Evolutionary conservation across 2,113 vertebrate genomes (phyloP), one percentile per base, ranked within the genome.

Genomic region (Tylochromis polylepis): DNA sequence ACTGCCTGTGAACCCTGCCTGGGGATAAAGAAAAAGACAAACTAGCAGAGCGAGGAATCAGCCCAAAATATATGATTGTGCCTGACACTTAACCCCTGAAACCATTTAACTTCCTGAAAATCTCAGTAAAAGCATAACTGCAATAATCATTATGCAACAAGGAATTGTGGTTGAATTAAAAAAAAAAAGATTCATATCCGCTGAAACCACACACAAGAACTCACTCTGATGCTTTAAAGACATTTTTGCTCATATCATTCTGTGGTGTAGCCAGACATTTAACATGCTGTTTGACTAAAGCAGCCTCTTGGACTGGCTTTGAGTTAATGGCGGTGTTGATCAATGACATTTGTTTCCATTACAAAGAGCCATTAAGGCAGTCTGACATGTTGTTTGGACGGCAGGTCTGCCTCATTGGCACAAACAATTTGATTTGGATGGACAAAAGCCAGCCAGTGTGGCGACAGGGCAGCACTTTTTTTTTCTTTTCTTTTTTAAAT

Each of bases 331-430:
- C 31, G 10, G 1, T 24, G 78, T 46, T 88, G 87, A 91, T 91
- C 80, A 88, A 5, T 79, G 67, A 70, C 83, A 83, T 89, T 94
- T 91, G 83, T 92, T 91, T 92, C 65, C 75, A 87, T 91, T 90
- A 89, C 80, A 91, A 92, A 90, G 59, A 77, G 85, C 67, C 59
- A 86, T 91, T 92, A 82, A 2, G 10, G n/a, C 43, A 18, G 43
- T 11, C 60, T 79, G 85, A 90, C 91, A 27, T 60, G 85, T 18
- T 88, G 84, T 89, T 86, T 85, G 79, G 80, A 90, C 3, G 15
- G 87, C 78, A 62, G 85, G 31, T 87, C 80, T 77, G 55, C 9
- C 58, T 87, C n/a, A 8, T 27, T 88, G 84, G 70, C 83, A 87
- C 83, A 81, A 77, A 85, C 62, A 85, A 70, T 89, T 87, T 72